Evolutionary conservation across 30 jellyfish, hydroid and myxozoan species (phyloP).

Genomic region (Pelagia noctiluca): DNA sequence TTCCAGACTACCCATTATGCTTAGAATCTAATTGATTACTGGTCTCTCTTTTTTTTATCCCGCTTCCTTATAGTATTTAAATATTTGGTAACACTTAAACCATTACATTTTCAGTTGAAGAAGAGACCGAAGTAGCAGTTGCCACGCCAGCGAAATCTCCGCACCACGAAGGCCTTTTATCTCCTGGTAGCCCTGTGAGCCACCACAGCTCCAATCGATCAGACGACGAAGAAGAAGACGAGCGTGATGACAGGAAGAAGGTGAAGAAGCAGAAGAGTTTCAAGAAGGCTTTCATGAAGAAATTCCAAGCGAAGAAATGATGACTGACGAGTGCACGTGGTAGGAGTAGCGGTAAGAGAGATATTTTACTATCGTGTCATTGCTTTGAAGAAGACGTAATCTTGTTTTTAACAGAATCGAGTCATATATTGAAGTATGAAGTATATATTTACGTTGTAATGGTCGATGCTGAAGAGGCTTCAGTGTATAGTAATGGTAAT

Average conservation of each 20-base stretch:
- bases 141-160: slow-evolving; percentile 2
- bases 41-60: no score
- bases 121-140: slow-evolving; percentile 30
- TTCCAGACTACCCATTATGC: no score
- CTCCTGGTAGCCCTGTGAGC: slow-evolving; percentile 83
- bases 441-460: no score
- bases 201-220: slow-evolving; percentile 70
- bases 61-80: no score
- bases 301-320: slow-evolving; percentile 70
- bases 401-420: neutral
- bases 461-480: no score
- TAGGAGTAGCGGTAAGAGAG: neutral
- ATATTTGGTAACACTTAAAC: no score
- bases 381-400: neutral
- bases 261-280: slow-evolving; percentile 93
- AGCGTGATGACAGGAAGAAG: slow-evolving; percentile 63
- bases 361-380: neutral
- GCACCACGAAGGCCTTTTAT: slow-evolving; percentile 16
- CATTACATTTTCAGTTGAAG: neutral
- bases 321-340: neutral
- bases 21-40: no score
- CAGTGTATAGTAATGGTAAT: no score
- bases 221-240: slow-evolving; percentile 63
- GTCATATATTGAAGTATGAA: neutral
- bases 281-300: slow-evolving; percentile 86